phyloP scores from a whole-genome alignment of 1,140 invertebrate species.

The Pectinophora gossypiella region DNA sequence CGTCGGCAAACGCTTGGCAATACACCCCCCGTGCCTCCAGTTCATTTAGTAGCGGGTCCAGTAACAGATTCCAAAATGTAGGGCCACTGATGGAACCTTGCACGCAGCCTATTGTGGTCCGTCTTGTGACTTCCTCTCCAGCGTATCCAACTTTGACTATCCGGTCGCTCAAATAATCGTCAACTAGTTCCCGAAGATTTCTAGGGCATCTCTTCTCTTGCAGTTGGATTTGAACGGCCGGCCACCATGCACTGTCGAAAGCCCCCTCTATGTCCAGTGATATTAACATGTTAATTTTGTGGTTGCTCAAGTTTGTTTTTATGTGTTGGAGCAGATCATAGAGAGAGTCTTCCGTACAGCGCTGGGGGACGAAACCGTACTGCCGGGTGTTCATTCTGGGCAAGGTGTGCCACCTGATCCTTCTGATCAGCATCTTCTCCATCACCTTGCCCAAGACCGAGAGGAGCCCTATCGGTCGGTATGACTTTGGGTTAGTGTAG shows the following conservation, averaged over 20 bases:
- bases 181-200: too few species aligned
- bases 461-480: conserved; percentile 4
- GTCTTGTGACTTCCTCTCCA: background rate
- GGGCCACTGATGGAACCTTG: background rate
- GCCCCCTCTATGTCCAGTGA: conserved; percentile 37
- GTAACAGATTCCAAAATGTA: too few species aligned
- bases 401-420: background rate
- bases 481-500: background rate
- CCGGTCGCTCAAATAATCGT: background rate
- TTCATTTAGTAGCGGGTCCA: too few species aligned
- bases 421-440: background rate
- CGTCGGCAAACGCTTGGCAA: too few species aligned
- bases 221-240: conserved; percentile 8
- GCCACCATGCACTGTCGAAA: conserved; percentile 39
- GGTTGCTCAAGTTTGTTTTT: background rate
- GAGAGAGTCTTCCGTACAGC: conserved; percentile 10
- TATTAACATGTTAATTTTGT: background rate
- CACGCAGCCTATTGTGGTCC: background rate
- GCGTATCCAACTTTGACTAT: background rate
- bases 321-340: background rate
- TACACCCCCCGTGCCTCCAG: too few species aligned
- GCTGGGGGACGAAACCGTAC: conserved; percentile 11
- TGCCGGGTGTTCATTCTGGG: background rate
- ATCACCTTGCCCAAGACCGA: background rate
- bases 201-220: background rate